A percentile compares a stretch with the other conserved stretches of the same genome.
These are phyloP conservation scores for Plotosus lineatus DNA, from an alignment of 2,113 vertebrate genomes.

Conservation along the genomic window DNA sequence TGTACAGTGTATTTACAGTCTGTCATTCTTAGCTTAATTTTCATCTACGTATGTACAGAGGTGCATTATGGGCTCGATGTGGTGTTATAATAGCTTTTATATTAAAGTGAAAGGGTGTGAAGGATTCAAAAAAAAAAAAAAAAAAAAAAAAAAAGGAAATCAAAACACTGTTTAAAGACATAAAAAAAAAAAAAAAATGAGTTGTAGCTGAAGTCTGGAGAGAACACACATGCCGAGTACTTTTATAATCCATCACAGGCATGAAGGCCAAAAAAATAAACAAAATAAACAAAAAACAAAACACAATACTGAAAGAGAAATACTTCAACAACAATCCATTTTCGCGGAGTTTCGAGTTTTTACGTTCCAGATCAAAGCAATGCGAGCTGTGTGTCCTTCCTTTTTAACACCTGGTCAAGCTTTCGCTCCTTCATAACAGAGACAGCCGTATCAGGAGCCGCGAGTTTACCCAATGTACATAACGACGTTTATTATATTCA, in stretches of 20 bases:
- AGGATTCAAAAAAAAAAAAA: not conserved
- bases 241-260: constrained; percentile 50
- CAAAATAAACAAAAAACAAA: constrained; percentile 39
- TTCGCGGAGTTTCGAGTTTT: no score
- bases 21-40: constrained; percentile 12
- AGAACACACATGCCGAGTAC: constrained; percentile 47
- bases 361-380: no score
- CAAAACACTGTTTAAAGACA: constrained; percentile 16
- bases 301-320: constrained; percentile 26
- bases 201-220: constrained; percentile 36
- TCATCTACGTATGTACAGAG: not conserved
- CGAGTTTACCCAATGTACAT: not conserved
- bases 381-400: not conserved
- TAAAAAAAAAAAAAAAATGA: not conserved
- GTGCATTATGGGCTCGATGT: not conserved
- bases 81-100: not conserved
- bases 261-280: constrained; percentile 32
- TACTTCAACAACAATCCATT: constrained; percentile 5
- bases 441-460: not conserved
- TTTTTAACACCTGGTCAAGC: not conserved
- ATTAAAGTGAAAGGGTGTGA: not conserved
- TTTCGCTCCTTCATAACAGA: not conserved
- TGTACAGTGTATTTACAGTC: constrained; percentile 69
- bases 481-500: not conserved
- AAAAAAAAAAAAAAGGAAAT: constrained; percentile 1